Percentiles rank a stretch among this genome's conserved stretches.
Conservation (phyloP, 2,797 vertebrate species). For the Gadopsis bispinosus region DNA sequence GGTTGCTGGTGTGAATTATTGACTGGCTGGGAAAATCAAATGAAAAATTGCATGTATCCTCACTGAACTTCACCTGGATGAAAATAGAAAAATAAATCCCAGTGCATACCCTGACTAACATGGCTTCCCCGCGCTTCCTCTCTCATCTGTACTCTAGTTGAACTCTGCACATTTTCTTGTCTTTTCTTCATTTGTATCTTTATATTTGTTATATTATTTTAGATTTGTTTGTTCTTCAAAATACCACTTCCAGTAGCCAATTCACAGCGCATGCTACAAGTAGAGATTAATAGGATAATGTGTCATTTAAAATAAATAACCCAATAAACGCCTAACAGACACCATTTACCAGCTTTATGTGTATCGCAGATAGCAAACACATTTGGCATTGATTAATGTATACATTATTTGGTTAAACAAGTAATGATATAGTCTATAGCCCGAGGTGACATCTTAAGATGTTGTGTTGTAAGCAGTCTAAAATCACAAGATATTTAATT, state of each 20-base stretch:
- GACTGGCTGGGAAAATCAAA: conserved; percentile 54
- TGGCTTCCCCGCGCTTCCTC: background rate
- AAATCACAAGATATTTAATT: background rate
- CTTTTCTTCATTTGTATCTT: conserved; percentile 8
- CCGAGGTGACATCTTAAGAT: background rate
- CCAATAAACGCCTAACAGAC: conserved; percentile 1
- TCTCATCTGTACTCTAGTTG: conserved; percentile 20
- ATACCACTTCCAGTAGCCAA: background rate
- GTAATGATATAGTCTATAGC: background rate
- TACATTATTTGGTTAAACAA: background rate
- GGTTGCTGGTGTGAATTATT: conserved; percentile 64
- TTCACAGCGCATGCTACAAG: background rate
- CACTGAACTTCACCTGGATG: conserved; percentile 44
- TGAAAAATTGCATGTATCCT: conserved; percentile 50
- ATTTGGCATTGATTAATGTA: background rate
- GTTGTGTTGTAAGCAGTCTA: background rate
- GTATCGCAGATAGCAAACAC: background rate
- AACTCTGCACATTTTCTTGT: conserved; percentile 5
- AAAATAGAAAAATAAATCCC: conserved; percentile 52
- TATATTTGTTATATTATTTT: background rate
- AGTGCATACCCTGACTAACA: conserved; percentile 18
- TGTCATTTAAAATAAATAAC: conserved; percentile 3
- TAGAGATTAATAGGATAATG: background rate
- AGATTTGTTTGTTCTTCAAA: background rate
- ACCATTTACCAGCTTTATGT: background rate